Evolutionary conservation across 1,140 invertebrate genomes (phyloP).

Genomic region (Dufourea novaeangliae): DNA sequence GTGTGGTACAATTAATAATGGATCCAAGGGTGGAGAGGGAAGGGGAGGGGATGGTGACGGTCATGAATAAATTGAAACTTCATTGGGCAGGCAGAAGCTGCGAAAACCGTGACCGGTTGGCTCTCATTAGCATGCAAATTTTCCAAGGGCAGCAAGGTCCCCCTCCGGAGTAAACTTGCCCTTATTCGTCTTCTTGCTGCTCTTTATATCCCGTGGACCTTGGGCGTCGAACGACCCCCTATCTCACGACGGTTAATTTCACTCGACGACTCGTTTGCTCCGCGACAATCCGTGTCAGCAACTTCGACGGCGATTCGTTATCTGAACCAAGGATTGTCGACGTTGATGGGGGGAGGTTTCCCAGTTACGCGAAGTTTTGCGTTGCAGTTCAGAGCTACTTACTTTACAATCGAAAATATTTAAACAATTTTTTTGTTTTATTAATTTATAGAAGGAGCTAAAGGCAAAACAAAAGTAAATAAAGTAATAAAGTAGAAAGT

Average conservation of each 20-base stretch:
- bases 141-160: slow-evolving; percentile 10
- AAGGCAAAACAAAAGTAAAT: too few species aligned
- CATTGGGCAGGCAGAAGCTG: slow-evolving; percentile 38
- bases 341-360: background rate
- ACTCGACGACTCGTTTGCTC: background rate
- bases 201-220: background rate
- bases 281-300: slow-evolving; percentile 27
- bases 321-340: slow-evolving; percentile 24
- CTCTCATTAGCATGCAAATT: slow-evolving; percentile 66
- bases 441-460: too few species aligned
- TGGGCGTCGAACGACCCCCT: too few species aligned
- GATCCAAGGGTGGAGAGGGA: slow-evolving; percentile 38
- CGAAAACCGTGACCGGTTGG: slow-evolving; percentile 51
- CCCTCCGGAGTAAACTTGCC: background rate
- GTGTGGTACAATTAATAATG: slow-evolving; percentile 50
- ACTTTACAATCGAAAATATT: too few species aligned
- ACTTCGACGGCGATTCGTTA: slow-evolving; percentile 31
- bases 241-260: background rate
- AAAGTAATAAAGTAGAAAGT: too few species aligned
- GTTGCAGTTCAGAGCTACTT: too few species aligned
- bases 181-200: background rate
- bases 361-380: background rate
- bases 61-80: slow-evolving; percentile 71
- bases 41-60: slow-evolving; percentile 37
- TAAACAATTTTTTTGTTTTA: too few species aligned